These are phyloP conservation scores for Sparus aurata DNA, from an alignment of 2,797 vertebrate genomes.

Conservation along the genomic window DNA sequence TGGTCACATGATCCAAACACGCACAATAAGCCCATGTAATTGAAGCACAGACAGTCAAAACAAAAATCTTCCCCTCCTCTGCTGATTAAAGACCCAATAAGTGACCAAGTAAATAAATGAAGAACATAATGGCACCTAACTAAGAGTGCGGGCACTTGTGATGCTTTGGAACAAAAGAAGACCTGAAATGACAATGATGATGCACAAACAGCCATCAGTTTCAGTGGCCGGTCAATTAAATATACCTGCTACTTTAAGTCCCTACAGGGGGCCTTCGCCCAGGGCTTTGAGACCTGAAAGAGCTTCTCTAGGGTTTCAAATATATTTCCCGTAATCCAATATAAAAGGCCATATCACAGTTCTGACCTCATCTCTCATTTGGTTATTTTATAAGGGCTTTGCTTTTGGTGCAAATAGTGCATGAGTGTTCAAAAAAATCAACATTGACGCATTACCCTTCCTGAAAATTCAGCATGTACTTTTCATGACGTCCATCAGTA, in stretches of 20 bases:
- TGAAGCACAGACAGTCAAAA: constrained; percentile 32
- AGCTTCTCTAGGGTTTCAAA: constrained; percentile 35
- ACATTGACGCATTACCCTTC: constrained; percentile 33
- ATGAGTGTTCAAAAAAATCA: constrained; percentile 57
- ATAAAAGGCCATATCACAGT: constrained; percentile 17
- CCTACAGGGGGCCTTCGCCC: constrained; percentile 3
- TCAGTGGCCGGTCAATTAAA: constrained; percentile 61
- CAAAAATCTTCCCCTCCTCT: constrained; percentile 29
- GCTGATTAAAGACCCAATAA: constrained; percentile 23
- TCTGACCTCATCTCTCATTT: constrained; percentile 50
- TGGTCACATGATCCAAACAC: constrained; percentile 37
- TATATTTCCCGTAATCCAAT: constrained; percentile 25
- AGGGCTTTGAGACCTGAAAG: constrained; percentile 44
- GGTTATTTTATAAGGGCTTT: constrained; percentile 66
- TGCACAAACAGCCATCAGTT: constrained; percentile 33
- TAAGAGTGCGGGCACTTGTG: constrained; percentile 64
- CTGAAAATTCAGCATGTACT: constrained; percentile 34
- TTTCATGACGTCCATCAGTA: constrained; percentile 41
- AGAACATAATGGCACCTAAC: constrained; percentile 59
- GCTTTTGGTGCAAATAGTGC: constrained; percentile 78
- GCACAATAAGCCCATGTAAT: constrained; percentile 35
- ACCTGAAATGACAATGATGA: constrained; percentile 58
- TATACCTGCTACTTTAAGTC: constrained; percentile 56
- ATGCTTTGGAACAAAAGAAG: constrained; percentile 61
- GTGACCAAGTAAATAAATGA: constrained; percentile 35